phyloP scores from a whole-genome alignment of 2,797 vertebrate species.

The Knipowitschia caucasica region DNA sequence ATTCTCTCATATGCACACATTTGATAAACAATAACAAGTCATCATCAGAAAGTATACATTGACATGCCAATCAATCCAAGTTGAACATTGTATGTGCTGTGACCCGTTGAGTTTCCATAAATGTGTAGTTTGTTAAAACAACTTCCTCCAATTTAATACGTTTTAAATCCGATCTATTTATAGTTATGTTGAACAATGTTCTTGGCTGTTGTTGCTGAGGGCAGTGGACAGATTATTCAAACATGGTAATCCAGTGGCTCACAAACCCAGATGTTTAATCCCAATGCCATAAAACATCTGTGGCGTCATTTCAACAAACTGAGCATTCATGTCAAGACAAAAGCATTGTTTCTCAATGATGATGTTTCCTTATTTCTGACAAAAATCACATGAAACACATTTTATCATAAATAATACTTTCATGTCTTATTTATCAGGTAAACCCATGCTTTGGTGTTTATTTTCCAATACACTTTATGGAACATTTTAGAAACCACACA shows the following conservation, averaged over 20 bases:
- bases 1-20: conserved; percentile 42
- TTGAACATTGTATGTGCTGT: too few species aligned
- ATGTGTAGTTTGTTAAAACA: too few species aligned
- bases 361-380: too few species aligned
- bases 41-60: too few species aligned
- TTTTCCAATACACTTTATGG: too few species aligned
- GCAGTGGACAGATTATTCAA: conserved; percentile 8
- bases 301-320: background rate
- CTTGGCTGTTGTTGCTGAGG: background rate
- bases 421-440: too few species aligned
- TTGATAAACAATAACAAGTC: conserved; percentile 31
- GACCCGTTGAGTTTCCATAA: too few species aligned
- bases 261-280: conserved; percentile 22
- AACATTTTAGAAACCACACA: too few species aligned
- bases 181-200: background rate
- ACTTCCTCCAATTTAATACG: background rate
- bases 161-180: background rate
- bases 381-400: too few species aligned
- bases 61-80: too few species aligned
- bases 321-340: background rate
- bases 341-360: background rate
- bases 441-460: too few species aligned
- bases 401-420: too few species aligned
- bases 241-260: conserved; percentile 13
- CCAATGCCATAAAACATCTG: conserved; percentile 1